Base-by-base conservation (phyloP, 2,113 vertebrate species). In the Dascyllus trimaculatus region DNA sequence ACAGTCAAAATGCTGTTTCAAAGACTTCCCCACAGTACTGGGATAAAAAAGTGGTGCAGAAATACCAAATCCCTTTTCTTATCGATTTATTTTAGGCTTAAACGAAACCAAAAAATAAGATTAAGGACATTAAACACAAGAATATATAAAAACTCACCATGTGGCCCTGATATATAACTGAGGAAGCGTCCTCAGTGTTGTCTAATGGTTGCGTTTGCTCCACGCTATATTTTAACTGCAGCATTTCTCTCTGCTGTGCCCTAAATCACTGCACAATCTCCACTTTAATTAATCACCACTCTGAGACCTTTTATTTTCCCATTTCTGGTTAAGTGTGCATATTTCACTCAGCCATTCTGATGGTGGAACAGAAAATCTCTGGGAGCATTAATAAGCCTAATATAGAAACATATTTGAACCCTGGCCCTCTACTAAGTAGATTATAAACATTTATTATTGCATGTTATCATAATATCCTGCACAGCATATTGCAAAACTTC, bases 391-490 rank as follows among this genome's bases (percentile, higher is more conserved):
- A 97, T 96, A 96, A 95, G 95, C 95, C 95, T 96, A 97, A 97
- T 96, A 96, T 96, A 95, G 95, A 98, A 93, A 97, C 96, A 95
- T 96, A 96, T 95, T 96, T 96, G 95, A 98, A 98, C 96, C 95
- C 95, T 93, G 95, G 90, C 95, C 94, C 69, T 88, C 66, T 75
- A 51, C 93, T 99, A 98, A 99, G 97, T 96, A 99, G 98, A 99
- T 99, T 99, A 98, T 95, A 96, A 97, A 98, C 97, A 98, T 97
- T 97, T 97, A 97, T 98, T 97, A 97, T 96, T 95, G 96, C 97
- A 96, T 97, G 97, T 98, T 99, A 98, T 99, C 97, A 96, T 97
- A 97, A 98, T 97, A 97, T 98, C 97, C 97, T 96, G 96, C 95
- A 94, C 96, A 95, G 97, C 97, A 97, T 96, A 97, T 97, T 97